Base-by-base conservation (phyloP, 1,140 invertebrate species). In the Cherax destructor region DNA sequence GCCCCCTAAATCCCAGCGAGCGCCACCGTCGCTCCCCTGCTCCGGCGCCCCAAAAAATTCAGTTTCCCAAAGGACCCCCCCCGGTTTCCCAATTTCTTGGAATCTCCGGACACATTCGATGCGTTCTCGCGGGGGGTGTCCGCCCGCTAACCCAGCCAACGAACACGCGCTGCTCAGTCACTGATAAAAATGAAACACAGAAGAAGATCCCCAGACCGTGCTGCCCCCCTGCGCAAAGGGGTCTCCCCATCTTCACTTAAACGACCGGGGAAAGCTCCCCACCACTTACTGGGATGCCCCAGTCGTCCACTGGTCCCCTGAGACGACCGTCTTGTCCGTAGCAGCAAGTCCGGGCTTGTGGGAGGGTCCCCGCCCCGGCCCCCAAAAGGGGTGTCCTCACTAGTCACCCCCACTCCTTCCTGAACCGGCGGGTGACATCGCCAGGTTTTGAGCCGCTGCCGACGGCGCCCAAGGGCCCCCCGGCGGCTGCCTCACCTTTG, bases 381-480 rank as follows among this genome's bases (percentile, higher is more conserved):
- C 61, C 83, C n/a, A 41, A 41, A 65, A n/a, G 61, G 52, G 69
- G 10, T 4, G 47, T 49, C 61, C 61, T n/a, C 83, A 89, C 87
- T 89, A 83, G 80, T 83, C 87, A 89, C 87, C 83, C 88, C 88
- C 88, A 90, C 88, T 90, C 81, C 88, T 90, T 90, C 88, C 88
- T 61, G 59, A 65, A 88, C 61, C 86, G 86, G 72, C 86, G 77
- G 86, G 76, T 77, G 47, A 13, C 56, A 59, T 59, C 77, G 78
- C 78, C 83, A 41, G 83, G 69, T n/a, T n/a, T n/a, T 24, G n/a
- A 72, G 69, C 69, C n/a, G 56, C 65, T 61, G 47, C 72, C 49
- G 83, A 47, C 30, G 83, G 59, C 47, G 69, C 24, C 49, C n/a
- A n/a, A n/a, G 65, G 83, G 0, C 69, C 49, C 86, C 52, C 52